phyloP scores from a whole-genome alignment of 2,797 vertebrate species.

The Centroberyx gerrardi region DNA sequence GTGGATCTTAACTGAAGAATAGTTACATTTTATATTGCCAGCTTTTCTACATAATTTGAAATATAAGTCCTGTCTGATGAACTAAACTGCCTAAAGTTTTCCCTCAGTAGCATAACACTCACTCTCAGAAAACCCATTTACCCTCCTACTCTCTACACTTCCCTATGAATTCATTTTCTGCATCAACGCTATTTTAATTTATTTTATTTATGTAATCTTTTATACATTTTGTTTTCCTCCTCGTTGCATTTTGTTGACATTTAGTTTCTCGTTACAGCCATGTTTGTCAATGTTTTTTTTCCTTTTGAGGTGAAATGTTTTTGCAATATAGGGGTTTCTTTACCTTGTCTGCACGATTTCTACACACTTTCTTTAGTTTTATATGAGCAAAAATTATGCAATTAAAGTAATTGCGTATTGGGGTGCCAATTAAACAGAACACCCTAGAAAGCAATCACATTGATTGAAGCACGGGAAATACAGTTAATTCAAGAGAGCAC shows the following conservation, averaged over 20 bases:
- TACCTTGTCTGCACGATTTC: neutral
- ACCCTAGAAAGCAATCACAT: neutral
- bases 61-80: conserved; percentile 1
- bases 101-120: neutral
- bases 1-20: neutral
- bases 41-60: neutral
- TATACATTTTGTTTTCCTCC: conserved; percentile 5
- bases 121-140: conserved; percentile 6
- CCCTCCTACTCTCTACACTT: neutral
- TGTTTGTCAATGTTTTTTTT: neutral
- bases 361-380: neutral
- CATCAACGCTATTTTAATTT: conserved; percentile 31
- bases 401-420: neutral
- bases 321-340: neutral
- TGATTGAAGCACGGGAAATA: neutral
- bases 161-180: conserved; percentile 49
- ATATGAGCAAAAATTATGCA: neutral
- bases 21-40: neutral
- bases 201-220: conserved; percentile 33
- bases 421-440: neutral
- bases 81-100: neutral
- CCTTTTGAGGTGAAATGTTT: neutral
- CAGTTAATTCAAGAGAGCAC: neutral
- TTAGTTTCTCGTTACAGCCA: neutral
- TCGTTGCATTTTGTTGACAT: conserved; percentile 16